A percentile compares a stretch with the other conserved stretches of the same genome.
These are phyloP conservation scores for Labeo catla DNA, from an alignment of 2,113 vertebrate genomes.

Conservation along the genomic window DNA sequence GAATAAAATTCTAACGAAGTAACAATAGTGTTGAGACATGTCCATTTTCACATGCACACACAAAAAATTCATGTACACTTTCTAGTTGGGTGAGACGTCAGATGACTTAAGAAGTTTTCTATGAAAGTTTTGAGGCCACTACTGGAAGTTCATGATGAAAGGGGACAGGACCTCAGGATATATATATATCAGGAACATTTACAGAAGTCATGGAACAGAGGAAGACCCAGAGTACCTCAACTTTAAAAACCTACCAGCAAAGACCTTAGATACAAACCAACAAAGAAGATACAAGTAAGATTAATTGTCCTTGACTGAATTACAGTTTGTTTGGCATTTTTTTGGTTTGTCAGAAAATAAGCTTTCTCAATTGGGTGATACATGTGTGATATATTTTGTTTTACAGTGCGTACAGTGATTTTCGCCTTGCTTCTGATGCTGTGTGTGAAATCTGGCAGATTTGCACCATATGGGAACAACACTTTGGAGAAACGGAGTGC, in stretches of 20 bases:
- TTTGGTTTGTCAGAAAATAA: not conserved
- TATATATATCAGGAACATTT: constrained; percentile 25
- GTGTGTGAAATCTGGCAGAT: not conserved
- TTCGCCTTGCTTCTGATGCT: not conserved
- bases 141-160: not conserved
- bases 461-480: not conserved
- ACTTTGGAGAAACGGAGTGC: not conserved
- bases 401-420: constrained; percentile 12
- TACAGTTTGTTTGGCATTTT: not conserved
- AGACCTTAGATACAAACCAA: not conserved
- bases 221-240: not conserved
- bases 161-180: not conserved
- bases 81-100: not conserved
- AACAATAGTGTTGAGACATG: not conserved
- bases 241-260: not conserved
- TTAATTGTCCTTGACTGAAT: not conserved
- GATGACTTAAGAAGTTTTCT: not conserved
- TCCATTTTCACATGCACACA: not conserved
- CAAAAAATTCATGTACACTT: not conserved
- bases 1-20: not conserved
- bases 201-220: not conserved
- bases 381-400: not conserved
- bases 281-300: constrained; percentile 38
- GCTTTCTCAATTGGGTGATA: not conserved
- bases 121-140: not conserved